phyloP scores from a whole-genome alignment of 2,797 vertebrate species.

The Sebastes cheni region DNA sequence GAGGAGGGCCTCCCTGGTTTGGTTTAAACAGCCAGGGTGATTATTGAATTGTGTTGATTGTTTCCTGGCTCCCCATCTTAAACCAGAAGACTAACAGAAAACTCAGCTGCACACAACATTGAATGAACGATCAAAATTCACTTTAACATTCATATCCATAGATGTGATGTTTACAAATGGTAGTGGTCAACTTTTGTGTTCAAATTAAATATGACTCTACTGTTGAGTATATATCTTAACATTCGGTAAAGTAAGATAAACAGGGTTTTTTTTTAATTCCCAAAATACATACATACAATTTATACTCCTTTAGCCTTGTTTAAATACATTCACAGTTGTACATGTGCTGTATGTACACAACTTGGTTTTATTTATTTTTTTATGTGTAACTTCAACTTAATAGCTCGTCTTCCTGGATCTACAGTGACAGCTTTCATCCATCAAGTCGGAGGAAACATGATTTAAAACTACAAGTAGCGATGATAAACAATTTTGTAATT shows the following conservation, averaged over 20 bases:
- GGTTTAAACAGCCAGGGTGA: slow-evolving; percentile 63
- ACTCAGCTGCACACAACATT: not conserved
- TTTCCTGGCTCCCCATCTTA: slow-evolving; percentile 58
- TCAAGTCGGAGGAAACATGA: not conserved
- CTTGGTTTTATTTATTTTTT: not conserved
- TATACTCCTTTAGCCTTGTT: not conserved
- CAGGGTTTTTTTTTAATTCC: not conserved
- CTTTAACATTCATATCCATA: not conserved
- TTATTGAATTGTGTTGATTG: slow-evolving; percentile 74
- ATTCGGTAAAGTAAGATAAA: not conserved
- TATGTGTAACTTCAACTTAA: too few relatives aligned
- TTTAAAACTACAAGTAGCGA: not conserved
- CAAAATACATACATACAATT: not conserved
- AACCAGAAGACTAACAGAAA: slow-evolving; percentile 34
- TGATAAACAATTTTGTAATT: slow-evolving; percentile 62
- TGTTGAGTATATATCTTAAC: not conserved
- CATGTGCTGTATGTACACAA: not conserved
- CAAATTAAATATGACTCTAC: not conserved
- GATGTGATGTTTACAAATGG: not conserved
- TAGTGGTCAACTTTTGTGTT: too few relatives aligned
- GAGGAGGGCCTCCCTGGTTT: slow-evolving; percentile 47
- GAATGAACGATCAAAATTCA: not conserved
- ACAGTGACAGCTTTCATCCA: not conserved
- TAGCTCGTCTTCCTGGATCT: not conserved
- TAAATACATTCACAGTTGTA: not conserved